Conservation (phyloP, 2,113 vertebrate genomes). For the Hiodon tergisus region DNA sequence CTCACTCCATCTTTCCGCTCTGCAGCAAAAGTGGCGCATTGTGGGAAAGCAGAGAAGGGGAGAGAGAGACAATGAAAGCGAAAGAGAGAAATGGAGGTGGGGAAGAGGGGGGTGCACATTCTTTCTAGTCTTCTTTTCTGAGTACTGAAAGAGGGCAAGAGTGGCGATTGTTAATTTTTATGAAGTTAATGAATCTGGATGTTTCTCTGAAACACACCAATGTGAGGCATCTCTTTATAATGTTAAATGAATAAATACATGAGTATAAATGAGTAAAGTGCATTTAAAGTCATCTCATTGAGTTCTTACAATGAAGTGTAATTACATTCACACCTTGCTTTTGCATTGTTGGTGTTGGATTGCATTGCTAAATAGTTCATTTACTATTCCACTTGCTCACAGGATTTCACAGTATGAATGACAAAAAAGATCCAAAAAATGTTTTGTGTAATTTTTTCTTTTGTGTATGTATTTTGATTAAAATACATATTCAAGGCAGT, state of each 20-base stretch:
- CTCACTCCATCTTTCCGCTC: conserved; percentile 55
- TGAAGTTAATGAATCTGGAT: neutral
- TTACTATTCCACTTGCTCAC: too few relatives aligned
- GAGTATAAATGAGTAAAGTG: too few relatives aligned
- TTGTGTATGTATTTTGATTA: too few relatives aligned
- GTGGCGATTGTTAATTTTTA: neutral
- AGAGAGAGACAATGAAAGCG: conserved; percentile 58
- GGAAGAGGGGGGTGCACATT: conserved; percentile 26
- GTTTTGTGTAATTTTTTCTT: too few relatives aligned
- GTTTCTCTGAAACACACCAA: conserved; percentile 1
- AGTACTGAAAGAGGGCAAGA: neutral
- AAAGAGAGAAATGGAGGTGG: conserved; percentile 24
- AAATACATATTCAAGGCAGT: too few relatives aligned
- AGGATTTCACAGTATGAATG: too few relatives aligned
- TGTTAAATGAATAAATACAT: neutral
- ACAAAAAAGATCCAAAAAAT: too few relatives aligned
- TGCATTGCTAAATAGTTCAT: too few relatives aligned
- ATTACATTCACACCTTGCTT: neutral
- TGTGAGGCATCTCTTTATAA: neutral
- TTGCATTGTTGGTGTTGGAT: neutral
- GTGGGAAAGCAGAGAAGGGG: conserved; percentile 54
- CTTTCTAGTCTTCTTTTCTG: conserved; percentile 11
- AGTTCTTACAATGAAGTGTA: too few relatives aligned
- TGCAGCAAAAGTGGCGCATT: conserved; percentile 68
- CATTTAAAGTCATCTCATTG: too few relatives aligned